Conservation (phyloP, 2,797 vertebrate species). For the Steatocranus sp. region DNA sequence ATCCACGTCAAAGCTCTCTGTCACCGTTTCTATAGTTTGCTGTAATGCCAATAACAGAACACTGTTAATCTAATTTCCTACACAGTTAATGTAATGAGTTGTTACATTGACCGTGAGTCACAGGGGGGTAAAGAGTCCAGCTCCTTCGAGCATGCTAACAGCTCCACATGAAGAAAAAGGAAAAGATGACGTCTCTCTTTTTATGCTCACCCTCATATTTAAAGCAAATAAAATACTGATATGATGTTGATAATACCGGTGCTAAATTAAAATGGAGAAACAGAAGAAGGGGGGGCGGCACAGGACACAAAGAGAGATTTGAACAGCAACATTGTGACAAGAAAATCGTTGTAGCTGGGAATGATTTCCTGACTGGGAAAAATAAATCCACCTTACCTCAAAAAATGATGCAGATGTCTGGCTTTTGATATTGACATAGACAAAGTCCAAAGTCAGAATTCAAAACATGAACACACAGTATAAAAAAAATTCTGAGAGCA, state of each 20-base stretch:
- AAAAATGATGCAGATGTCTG: background rate
- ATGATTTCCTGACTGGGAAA: background rate
- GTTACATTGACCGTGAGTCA: background rate
- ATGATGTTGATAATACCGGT: background rate
- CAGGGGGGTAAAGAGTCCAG: background rate
- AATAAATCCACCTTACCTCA: background rate
- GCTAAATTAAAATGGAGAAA: background rate
- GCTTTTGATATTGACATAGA: background rate
- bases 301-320: background rate
- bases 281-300: background rate
- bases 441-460: background rate
- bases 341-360: background rate
- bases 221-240: background rate
- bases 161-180: background rate
- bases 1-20: background rate
- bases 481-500: background rate
- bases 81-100: background rate
- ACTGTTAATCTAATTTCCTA: background rate
- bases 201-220: background rate
- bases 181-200: background rate
- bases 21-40: background rate
- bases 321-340: background rate
- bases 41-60: background rate
- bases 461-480: background rate
- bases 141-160: background rate